These are phyloP conservation scores for Pungitius pungitius DNA, from an alignment of 2,113 vertebrate genomes.

Conservation along the genomic window DNA sequence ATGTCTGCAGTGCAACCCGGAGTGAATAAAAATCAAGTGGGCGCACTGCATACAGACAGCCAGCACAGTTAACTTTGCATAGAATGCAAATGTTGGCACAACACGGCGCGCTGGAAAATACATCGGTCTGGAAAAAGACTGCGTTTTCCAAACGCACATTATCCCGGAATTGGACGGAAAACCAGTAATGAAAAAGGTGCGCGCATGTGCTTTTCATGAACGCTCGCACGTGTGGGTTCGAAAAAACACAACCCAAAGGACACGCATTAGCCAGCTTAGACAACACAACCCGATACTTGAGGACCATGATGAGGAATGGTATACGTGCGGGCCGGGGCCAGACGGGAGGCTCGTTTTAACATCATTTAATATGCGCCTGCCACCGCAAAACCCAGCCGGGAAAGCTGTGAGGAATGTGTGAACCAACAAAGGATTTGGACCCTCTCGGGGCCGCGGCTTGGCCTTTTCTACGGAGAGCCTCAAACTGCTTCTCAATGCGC, in stretches of 20 bases:
- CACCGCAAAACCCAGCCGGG: slow-evolving; percentile 55
- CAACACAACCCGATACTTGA: slow-evolving; percentile 51
- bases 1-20: slow-evolving; percentile 53
- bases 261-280: slow-evolving; percentile 51
- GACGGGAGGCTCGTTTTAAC: slow-evolving; percentile 67
- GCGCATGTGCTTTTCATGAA: slow-evolving; percentile 58
- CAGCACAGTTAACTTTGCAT: slow-evolving; percentile 45
- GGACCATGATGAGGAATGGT: slow-evolving; percentile 47
- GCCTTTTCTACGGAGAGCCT: slow-evolving; percentile 9
- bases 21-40: slow-evolving; percentile 59
- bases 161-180: slow-evolving; percentile 45
- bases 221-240: slow-evolving; percentile 41
- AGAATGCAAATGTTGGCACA: slow-evolving; percentile 69
- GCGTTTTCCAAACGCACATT: slow-evolving; percentile 55
- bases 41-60: slow-evolving; percentile 40
- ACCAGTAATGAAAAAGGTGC: slow-evolving; percentile 69
- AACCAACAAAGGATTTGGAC: slow-evolving; percentile 62
- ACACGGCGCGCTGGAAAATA: slow-evolving; percentile 69
- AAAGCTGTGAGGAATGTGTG: slow-evolving; percentile 71
- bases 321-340: slow-evolving; percentile 29
- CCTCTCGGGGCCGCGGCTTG: background rate
- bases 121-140: slow-evolving; percentile 67
- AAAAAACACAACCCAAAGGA: slow-evolving; percentile 29
- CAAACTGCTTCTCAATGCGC: slow-evolving; percentile 25
- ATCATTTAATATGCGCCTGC: slow-evolving; percentile 67